Evolutionary conservation across 2,113 vertebrate genomes (phyloP).

Genomic region (rat (Rattus norvegicus)): DNA sequence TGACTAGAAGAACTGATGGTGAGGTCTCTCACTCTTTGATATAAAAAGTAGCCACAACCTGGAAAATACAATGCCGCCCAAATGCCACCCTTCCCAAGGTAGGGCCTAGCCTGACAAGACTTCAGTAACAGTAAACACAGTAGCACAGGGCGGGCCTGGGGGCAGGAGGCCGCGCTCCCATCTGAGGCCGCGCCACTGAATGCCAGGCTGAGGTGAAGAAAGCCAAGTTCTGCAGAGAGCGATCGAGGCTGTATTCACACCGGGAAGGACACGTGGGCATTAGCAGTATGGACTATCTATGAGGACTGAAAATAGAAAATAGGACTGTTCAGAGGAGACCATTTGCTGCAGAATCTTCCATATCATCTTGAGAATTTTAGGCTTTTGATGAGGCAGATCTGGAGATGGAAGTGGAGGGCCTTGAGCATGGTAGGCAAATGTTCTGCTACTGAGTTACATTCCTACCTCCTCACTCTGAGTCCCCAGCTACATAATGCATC

Average conservation of each 20-base stretch:
- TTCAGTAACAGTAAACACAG: rapidly evolving
- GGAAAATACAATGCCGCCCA: background rate
- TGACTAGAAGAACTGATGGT: background rate
- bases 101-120: background rate
- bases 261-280: background rate
- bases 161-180: background rate
- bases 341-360: background rate
- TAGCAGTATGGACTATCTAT: background rate
- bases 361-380: background rate
- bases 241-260: background rate
- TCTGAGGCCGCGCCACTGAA: background rate
- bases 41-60: background rate
- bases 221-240: background rate
- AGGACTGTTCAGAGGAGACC: background rate
- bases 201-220: background rate
- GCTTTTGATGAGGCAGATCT: background rate
- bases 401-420: background rate
- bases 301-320: background rate
- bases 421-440: background rate
- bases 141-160: rapidly evolving
- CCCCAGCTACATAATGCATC: background rate
- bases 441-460: background rate
- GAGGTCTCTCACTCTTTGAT: background rate
- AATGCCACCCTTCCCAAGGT: background rate
- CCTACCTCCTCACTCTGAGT: background rate